Conservation (phyloP, 2,797 vertebrate genomes). For the Percopsis omiscomaycus region DNA sequence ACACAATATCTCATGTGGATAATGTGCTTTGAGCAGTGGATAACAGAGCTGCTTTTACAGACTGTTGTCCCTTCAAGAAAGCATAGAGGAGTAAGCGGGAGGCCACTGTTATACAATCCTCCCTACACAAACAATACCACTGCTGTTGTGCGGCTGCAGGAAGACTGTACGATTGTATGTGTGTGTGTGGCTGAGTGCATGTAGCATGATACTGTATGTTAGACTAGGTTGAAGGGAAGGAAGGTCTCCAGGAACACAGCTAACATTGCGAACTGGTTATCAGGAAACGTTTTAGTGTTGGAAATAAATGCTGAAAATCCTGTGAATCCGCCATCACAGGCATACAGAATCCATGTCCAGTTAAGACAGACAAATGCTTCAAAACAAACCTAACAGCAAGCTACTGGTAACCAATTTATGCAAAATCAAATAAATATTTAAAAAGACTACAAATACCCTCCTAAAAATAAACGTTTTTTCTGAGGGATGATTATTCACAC, state of each 20-base stretch:
- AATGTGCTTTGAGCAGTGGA: neutral
- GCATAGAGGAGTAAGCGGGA: neutral
- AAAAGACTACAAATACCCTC: conserved; percentile 7
- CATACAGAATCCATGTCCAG: conserved; percentile 3
- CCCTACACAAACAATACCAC: neutral
- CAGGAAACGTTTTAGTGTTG: neutral
- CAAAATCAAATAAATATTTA: conserved; percentile 20
- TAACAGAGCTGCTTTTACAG: too few relatives aligned
- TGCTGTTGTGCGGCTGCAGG: neutral
- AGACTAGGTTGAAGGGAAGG: conserved; percentile 12
- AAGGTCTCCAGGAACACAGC: conserved; percentile 5
- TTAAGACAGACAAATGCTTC: conserved; percentile 70
- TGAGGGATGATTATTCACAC: conserved; percentile 23
- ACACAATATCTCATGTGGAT: neutral
- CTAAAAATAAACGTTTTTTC: conserved; percentile 23
- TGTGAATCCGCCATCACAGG: neutral
- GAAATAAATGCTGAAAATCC: neutral
- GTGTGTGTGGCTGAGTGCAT: neutral
- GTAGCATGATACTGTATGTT: neutral
- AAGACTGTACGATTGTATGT: neutral
- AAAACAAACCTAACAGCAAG: conserved; percentile 53
- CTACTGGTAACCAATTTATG: conserved; percentile 1
- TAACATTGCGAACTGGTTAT: neutral
- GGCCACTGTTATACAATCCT: neutral
- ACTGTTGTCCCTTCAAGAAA: neutral